Evolutionary conservation across 1,140 invertebrate species (phyloP), one percentile per base, ranked within the genome.

Genomic region (Heliothis virescens): DNA sequence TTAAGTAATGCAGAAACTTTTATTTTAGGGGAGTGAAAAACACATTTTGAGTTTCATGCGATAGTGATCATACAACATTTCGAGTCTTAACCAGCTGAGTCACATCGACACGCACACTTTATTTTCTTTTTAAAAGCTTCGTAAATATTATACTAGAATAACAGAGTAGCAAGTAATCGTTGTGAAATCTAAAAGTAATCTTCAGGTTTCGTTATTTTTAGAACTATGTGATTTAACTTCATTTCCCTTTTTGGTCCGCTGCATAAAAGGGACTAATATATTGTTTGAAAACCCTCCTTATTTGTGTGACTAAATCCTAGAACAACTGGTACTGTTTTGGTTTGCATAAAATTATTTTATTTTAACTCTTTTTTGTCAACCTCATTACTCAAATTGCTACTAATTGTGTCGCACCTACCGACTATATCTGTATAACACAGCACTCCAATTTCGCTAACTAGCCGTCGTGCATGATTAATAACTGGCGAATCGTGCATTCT

Each of bases 381-480:
- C 26, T 12, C 4, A 57, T 72, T 12, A 57, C 13, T 26, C 15
- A 26, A 57, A 41, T 34, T n/a, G 18, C 7, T 13, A 48, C 55
- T 53, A 60, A 53, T 50, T 50, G 2, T 55, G 21, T 52, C 26
- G 29, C 60, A 65, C 47, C 62, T 65, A n/a, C 86, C 78, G 81
- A 87, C 90, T 89, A 87, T 89, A 92, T 91, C 86, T 85, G 84
- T 83, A 85, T 75, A 89, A 88, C 82, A 87, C 85, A 80, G 86
- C 86, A 90, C 91, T 92, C 88, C 88, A 92, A 91, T 92, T 92
- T 91, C 74, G 86, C 91, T 94, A 94, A 94, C 92, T 93, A 94
- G 91, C 89, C 90, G 82, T 93, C 89, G 84, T 93, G 91, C 91
- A 94, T 94, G 93, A 94, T 94, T 94, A 94, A 94, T 92, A 93